These are phyloP conservation scores for Trissolcus japonicus DNA, from an alignment of 2,888 invertebrate species.

Conservation along the genomic window DNA sequence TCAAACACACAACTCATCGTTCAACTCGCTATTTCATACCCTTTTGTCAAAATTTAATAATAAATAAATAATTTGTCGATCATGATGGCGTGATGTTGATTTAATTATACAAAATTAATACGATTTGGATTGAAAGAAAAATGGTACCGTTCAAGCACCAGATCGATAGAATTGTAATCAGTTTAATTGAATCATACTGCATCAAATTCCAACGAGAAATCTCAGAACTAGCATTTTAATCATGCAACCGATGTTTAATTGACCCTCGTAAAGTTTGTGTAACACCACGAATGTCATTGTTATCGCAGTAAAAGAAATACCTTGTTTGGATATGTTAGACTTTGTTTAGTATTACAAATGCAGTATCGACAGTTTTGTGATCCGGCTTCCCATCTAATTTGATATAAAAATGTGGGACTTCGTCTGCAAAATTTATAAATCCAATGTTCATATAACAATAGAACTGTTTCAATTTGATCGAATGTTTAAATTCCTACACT, in stretches of 20 bases:
- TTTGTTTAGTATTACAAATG: constrained; percentile 28
- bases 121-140: too few species aligned
- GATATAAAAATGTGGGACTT: constrained; percentile 58
- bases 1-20: too few species aligned
- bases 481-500: neutral
- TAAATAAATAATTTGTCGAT: too few species aligned
- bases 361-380: constrained; percentile 45
- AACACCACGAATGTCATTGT: constrained; percentile 17
- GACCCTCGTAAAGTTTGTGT: constrained; percentile 14
- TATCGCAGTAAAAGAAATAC: constrained; percentile 21
- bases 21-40: too few species aligned
- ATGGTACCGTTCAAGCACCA: too few species aligned
- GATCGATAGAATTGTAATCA: too few species aligned
- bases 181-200: too few species aligned
- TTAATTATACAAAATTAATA: too few species aligned
- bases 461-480: constrained; percentile 21
- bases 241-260: constrained; percentile 7
- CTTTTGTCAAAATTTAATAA: too few species aligned
- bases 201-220: constrained; percentile 11
- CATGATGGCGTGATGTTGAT: too few species aligned
- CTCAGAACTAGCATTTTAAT: neutral
- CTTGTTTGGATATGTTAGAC: constrained; percentile 25
- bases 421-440: constrained; percentile 40
- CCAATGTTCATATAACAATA: constrained; percentile 18
- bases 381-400: constrained; percentile 65